Base-by-base conservation (phyloP, 2,113 vertebrate genomes). In the Melanerpes aurifrons region DNA sequence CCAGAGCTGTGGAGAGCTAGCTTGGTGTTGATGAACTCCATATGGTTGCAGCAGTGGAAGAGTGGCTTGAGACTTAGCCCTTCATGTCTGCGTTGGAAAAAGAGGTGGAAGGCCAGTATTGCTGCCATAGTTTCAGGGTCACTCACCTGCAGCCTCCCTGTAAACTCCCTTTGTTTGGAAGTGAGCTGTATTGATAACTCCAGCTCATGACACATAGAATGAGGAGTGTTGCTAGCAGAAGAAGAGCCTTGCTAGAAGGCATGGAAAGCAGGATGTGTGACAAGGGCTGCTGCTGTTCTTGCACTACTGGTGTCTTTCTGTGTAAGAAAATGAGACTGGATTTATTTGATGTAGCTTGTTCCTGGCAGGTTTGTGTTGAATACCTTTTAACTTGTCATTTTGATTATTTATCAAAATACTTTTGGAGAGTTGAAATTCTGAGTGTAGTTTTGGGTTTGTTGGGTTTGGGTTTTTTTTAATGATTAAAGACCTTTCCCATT, bases 151-250 rank as follows among this genome's bases (percentile, higher is more conserved):
- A 1, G 26, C 29, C 37, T 35, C 71, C 1, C 0, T 24, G 35
- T 11, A 9, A 57, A 10, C 14, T 12, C 28, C 10, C 19, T 24
- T 16, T 26, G 2, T 16, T 2, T 18, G 58, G 2, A n/a, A 35
- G 15, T 15, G 12, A 78, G 0, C 43, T 6, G 0, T 63, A 2
- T 22, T 28, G 50, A 7, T 7, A 22, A 6, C 6, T 14, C 0
- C 61, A 59, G 50, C 4, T 8, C 29, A 2, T 9, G 26, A 5
- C 25, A 35, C 15, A 9, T 0, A 21, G 20, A 1, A 3, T 9
- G 62, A 35, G 68, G 59, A 5, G 26, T 16, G 1, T 4, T 37
- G 64, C 83, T 40, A 48, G 2, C 1, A 16, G 2, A 68, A 77
- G 28, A 5, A 29, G 2, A 61, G 17, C 37, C 4, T 16, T 54